Evolutionary conservation across 2,888 invertebrate genomes (phyloP).

Genomic region (Orgyia antiqua): DNA sequence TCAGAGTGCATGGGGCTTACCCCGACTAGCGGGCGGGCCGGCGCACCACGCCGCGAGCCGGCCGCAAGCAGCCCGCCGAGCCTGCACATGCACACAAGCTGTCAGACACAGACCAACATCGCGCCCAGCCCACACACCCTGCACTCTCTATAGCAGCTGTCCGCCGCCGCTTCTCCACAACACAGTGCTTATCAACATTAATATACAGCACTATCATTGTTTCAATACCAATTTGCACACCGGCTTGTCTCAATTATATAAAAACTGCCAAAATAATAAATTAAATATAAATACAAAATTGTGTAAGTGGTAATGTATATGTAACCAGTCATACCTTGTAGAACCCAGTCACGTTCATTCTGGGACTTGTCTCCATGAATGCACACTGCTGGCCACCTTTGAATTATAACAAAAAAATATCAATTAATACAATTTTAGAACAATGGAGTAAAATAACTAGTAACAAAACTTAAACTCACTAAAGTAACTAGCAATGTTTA

Average conservation of each 20-base stretch:
- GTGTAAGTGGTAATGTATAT: slow-evolving; percentile 9
- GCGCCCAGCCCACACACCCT: slow-evolving; percentile 24
- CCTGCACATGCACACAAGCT: slow-evolving; percentile 72
- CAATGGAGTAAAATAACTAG: too few relatives aligned
- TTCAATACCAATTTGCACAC: slow-evolving; percentile 18
- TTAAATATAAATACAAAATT: slow-evolving; percentile 24
- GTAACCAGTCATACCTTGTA: slow-evolving; percentile 81
- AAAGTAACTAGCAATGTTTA: too few relatives aligned
- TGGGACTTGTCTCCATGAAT: slow-evolving; percentile 98
- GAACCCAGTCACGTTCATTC: slow-evolving; percentile 94
- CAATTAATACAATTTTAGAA: background rate
- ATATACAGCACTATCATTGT: slow-evolving; percentile 19
- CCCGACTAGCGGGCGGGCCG: slow-evolving; percentile 51
- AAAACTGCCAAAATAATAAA: slow-evolving; percentile 29
- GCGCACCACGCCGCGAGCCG: slow-evolving; percentile 33
- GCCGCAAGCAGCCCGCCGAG: slow-evolving; percentile 56
- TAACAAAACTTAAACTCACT: too few relatives aligned
- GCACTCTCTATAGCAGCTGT: slow-evolving; percentile 34
- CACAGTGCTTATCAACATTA: slow-evolving; percentile 21
- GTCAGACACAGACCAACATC: slow-evolving; percentile 39
- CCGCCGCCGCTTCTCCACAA: slow-evolving; percentile 63
- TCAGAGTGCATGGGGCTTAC: slow-evolving; percentile 58
- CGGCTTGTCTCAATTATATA: slow-evolving; percentile 9
- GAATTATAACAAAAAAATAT: slow-evolving; percentile 15
- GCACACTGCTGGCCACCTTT: slow-evolving; percentile 88